Evolutionary conservation across 2,888 invertebrate genomes (phyloP).

Genomic region (Podabrus alpinus): DNA sequence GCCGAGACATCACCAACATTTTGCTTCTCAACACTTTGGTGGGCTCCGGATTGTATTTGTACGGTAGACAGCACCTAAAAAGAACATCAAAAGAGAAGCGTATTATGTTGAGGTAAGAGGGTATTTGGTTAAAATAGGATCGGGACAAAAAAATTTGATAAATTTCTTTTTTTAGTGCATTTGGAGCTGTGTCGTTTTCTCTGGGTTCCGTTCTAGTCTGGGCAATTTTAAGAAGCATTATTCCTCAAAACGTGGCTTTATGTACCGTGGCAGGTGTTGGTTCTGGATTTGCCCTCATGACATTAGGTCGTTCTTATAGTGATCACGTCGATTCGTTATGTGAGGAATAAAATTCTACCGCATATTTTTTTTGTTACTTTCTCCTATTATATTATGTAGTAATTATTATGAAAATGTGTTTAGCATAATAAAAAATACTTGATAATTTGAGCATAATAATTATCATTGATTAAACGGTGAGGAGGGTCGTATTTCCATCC

Average conservation of each 20-base stretch:
- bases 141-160: background rate
- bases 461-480: no score
- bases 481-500: no score
- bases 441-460: background rate
- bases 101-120: conserved; percentile 69
- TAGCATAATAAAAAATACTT: background rate
- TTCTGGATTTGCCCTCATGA: conserved; percentile 67
- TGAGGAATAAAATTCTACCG: background rate
- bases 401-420: background rate
- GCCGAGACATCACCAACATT: conserved; percentile 78
- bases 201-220: conserved; percentile 88
- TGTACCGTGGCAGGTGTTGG: conserved; percentile 73
- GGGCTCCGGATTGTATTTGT: conserved; percentile 83
- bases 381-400: background rate
- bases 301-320: conserved; percentile 50
- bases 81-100: conserved; percentile 65
- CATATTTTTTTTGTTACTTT: background rate
- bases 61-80: conserved; percentile 76
- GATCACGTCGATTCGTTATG: conserved; percentile 48
- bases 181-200: conserved; percentile 82
- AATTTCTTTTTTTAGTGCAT: conserved; percentile 53
- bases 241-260: conserved; percentile 71
- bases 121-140: no score
- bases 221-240: conserved; percentile 81
- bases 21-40: conserved; percentile 79